Conservation (phyloP, 1,140 invertebrate genomes). For the Bicyclus anynana region DNA sequence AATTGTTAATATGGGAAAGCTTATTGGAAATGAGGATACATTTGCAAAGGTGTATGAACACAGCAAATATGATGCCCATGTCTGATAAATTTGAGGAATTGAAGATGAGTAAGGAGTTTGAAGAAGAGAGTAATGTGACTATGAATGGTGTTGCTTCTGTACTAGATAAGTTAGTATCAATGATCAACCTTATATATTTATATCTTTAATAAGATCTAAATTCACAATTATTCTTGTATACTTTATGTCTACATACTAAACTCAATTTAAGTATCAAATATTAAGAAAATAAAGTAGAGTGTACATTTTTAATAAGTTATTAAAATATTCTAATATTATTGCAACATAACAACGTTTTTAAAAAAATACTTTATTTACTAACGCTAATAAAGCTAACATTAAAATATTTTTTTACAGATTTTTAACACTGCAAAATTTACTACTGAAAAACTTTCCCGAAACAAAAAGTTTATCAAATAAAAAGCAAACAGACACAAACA, state of each 20-base stretch:
- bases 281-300: no score
- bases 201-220: no score
- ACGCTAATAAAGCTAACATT: no score
- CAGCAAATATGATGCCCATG: slow-evolving; percentile 88
- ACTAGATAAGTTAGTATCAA: slow-evolving; percentile 78
- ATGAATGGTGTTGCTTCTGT: slow-evolving; percentile 78
- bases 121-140: slow-evolving; percentile 71
- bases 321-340: no score
- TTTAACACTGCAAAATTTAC: slow-evolving; percentile 71
- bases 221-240: no score
- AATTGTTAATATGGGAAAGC: slow-evolving; percentile 89
- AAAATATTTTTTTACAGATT: slow-evolving; percentile 48
- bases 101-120: slow-evolving; percentile 73
- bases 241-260: neutral
- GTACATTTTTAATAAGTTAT: no score
- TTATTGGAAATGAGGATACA: slow-evolving; percentile 90
- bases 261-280: no score
- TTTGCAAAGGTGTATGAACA: slow-evolving; percentile 86
- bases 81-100: slow-evolving; percentile 76
- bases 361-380: no score
- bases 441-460: slow-evolving; percentile 82
- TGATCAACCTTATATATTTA: no score
- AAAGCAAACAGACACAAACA: slow-evolving; percentile 20
- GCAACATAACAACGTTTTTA: no score
- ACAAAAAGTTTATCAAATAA: slow-evolving; percentile 74